Base-by-base conservation (phyloP, 1,140 invertebrate species). In the Himalopsyche phryganea region DNA sequence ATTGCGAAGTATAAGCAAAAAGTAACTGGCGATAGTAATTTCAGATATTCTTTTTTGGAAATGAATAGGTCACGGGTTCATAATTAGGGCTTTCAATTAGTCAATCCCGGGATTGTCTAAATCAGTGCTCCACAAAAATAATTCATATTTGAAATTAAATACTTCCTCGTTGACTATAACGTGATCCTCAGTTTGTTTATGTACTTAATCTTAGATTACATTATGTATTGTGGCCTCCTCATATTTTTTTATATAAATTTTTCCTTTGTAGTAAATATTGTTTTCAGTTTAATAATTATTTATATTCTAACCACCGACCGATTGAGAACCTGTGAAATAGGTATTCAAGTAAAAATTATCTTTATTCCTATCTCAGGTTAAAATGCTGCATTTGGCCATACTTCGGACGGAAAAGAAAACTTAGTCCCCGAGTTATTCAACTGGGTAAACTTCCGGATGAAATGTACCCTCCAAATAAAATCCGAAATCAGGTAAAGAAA, bases 381-480 rank as follows among this genome's bases (percentile, higher is more conserved):
- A 76, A 72, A 52, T 65, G 72, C n/a, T 65, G 66, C 18, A 67
- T 71, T 46, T 69, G 65, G 47, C 69, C 68, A 40, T 71, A 72
- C 53, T 69, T 63, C 13, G 35, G 48, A 15, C 41, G 69, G 41
- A 71, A 68, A 58, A 71, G 68, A 55, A 71, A 74, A 44, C 54
- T 71, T n/a, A 68, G 66, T 55, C 68, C 72, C n/a, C 67, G 76
- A 66, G 69, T 69, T 15, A 74, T 78, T 49, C 71, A 72, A 67
- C 60, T 78, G 47, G 76, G 76, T 19, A 78, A 80, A 65, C 69
- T 77, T 20, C 78, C 82, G 51, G 79, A 83, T 45, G 86, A 90
- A 67, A 90, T 92, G 69, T 96, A 89, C 78, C 93, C 96, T 38
- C 85, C 91, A 46, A 99, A 99, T 81, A 91, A 95, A 60, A 96